Base-by-base conservation (phyloP, 2,113 vertebrate genomes). In the Nipponia nippon region DNA sequence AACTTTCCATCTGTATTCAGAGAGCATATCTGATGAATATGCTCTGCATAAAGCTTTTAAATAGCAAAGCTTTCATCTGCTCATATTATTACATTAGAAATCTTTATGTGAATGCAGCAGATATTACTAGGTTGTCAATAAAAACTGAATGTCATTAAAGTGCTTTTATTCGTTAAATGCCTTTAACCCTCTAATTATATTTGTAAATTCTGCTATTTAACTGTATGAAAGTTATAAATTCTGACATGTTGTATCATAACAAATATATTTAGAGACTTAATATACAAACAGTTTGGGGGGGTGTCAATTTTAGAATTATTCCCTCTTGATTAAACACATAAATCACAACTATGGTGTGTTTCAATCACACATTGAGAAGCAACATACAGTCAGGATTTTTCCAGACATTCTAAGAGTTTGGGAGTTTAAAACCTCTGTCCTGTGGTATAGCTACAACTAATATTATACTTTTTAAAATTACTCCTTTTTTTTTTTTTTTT, bases 111-210 rank as follows among this genome's bases (percentile, higher is more conserved):
- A 96, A 49, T 44, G 86, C 79, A 75, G 76, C 63, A 86, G 76
- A 83, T 90, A 83, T 67, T 81, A 96, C 55, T 7, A 72, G 79
- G n/a, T n/a, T 93, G 80, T 81, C 94, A 92, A 94, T 94, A 93
- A 90, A 96, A 96, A 56, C 38, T 20, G 71, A 80, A 55, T 12
- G 63, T 13, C 86, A 62, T 83, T 95, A n/a, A 88, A 93, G 67
- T 14, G 88, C 88, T 90, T 95, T 95, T 78, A 81, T 90, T 90
- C 71, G 30, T 94, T 78, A 96, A 95, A 96, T 34, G 90, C 65
- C 86, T 93, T 97, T 93, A 93, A 94, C 86, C 52, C 63, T 63
- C 75, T 92, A 93, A 97, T 93, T 92, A 63, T 66, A 90, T 86
- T 89, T 84, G 88, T 63, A 93, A 89, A 94, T 83, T 53, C 82